Conservation (phyloP, 2,797 vertebrate species). For the Semaprochilodus insignis region DNA sequence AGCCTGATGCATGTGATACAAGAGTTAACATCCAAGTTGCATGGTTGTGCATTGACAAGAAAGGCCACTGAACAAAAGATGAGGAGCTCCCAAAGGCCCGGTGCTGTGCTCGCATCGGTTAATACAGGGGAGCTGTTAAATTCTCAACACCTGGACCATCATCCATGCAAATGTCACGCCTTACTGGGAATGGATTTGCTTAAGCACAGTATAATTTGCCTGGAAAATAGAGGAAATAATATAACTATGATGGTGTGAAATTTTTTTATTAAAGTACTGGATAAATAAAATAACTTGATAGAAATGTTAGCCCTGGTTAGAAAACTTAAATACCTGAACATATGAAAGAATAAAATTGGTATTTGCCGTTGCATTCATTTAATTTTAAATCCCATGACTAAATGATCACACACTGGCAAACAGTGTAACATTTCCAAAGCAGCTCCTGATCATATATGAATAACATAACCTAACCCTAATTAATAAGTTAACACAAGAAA, state of each 20-base stretch:
- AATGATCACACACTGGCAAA: background rate
- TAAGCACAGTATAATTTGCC: background rate
- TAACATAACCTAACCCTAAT: background rate
- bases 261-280: background rate
- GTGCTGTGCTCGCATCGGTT: background rate
- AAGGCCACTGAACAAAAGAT: conserved; percentile 12
- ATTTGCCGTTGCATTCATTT: background rate
- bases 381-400: background rate
- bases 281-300: background rate
- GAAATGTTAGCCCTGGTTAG: no score
- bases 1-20: conserved; percentile 1
- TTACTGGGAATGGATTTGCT: background rate
- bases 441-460: background rate
- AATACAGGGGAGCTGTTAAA: background rate
- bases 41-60: background rate
- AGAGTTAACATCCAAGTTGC: background rate
- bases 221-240: background rate
- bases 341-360: background rate
- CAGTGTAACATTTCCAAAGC: background rate
- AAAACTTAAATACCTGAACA: background rate
- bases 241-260: background rate
- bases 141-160: background rate
- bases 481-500: background rate
- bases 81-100: conserved; percentile 44
- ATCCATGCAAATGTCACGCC: background rate